Evolutionary conservation across 2,888 invertebrate species (phyloP).

Genomic region (Lamproptera curius): DNA sequence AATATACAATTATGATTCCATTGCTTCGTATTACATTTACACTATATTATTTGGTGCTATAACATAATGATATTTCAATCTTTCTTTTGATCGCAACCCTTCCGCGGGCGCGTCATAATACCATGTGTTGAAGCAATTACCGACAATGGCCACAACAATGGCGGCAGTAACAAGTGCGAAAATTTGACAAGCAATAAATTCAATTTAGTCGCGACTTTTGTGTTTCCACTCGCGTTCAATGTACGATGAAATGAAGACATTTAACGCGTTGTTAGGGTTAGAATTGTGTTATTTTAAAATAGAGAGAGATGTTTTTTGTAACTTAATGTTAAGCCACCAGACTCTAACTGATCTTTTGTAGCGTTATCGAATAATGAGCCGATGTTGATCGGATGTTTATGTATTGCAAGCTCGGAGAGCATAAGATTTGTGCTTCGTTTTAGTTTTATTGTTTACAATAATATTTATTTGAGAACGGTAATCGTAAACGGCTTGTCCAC

Average conservation of each 20-base stretch:
- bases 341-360: too few relatives aligned
- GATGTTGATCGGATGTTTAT: too few relatives aligned
- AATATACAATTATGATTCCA: too few relatives aligned
- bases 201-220: conserved; percentile 54
- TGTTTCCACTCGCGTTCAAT: conserved; percentile 52
- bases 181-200: conserved; percentile 74
- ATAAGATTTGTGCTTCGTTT: too few relatives aligned
- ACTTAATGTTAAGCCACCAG: too few relatives aligned
- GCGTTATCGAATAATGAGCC: too few relatives aligned
- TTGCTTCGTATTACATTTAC: too few relatives aligned
- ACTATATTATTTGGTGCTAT: conserved; percentile 9
- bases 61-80: conserved; percentile 27
- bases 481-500: too few relatives aligned
- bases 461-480: too few relatives aligned
- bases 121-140: conserved; percentile 72
- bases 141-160: conserved; percentile 50
- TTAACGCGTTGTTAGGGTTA: conserved; percentile 40
- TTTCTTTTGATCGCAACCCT: conserved; percentile 47
- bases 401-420: too few relatives aligned
- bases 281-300: conserved; percentile 27
- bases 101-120: conserved; percentile 45
- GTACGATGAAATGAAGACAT: conserved; percentile 58
- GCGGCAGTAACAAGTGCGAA: conserved; percentile 54
- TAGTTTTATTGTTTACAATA: too few relatives aligned
- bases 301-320: background rate